Percentiles rank a stretch among this genome's conserved stretches.
phyloP scores from a whole-genome alignment of 2,113 vertebrate species.

The Aplodontia rufa region DNA sequence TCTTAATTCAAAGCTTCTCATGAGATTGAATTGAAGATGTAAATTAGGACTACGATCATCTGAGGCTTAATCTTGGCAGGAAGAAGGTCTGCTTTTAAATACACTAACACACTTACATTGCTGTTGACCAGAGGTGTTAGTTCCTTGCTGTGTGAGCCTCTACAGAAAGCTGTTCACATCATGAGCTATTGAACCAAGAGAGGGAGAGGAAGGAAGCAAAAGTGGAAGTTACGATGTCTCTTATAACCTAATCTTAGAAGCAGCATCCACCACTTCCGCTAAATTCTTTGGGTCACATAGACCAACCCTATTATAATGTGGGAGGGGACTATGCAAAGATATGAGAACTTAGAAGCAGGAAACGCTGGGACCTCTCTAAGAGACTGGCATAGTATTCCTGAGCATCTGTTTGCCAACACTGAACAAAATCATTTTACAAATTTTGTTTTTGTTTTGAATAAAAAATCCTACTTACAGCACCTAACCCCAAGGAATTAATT shows the following conservation, averaged over 20 bases:
- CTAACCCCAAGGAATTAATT: neutral
- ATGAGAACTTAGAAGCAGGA: neutral
- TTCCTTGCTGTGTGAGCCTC: too few relatives aligned
- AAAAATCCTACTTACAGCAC: neutral
- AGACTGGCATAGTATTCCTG: neutral
- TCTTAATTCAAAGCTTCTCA: neutral
- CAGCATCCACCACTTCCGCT: neutral
- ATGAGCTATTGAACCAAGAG: neutral
- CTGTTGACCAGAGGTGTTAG: neutral
- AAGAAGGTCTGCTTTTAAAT: neutral
- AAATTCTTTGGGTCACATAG: neutral
- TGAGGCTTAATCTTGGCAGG: neutral
- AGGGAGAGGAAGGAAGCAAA: neutral
- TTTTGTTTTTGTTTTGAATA: too few relatives aligned
- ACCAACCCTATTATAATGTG: neutral
- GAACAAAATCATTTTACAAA: too few relatives aligned
- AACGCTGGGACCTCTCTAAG: neutral
- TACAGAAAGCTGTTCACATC: neutral
- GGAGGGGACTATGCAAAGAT: neutral
- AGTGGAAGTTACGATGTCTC: neutral
- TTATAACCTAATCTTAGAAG: neutral
- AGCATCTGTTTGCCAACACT: neutral
- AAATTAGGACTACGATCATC: neutral
- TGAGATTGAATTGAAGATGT: neutral
- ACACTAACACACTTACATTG: too few relatives aligned